Evolutionary conservation across 2,797 vertebrate species (phyloP), one percentile per base, ranked within the genome.

Genomic region (Cirrhinus mrigala): DNA sequence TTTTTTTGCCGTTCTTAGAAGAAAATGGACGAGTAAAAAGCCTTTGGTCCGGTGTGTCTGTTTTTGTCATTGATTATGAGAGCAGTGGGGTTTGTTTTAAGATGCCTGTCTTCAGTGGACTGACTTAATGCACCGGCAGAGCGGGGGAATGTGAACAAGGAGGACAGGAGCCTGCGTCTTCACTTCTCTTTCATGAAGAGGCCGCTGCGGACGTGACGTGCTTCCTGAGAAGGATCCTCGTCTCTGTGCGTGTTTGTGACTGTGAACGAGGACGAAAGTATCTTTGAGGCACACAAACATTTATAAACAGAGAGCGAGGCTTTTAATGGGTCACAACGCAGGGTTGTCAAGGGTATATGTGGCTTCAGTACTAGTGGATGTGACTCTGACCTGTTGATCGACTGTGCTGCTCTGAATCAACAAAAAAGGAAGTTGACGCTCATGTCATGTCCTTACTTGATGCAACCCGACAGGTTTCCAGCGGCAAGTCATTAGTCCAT

Each of bases 21-120:
- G 88, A 88, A 89, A 91, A 90, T 87, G 80, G 78, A 84, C 69
- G 62, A 68, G 78, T 79, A 83, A 88, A 89, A 89, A 87, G 84
- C 70, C 88, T 91, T 90, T 88, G 86, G 90, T 91, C 79, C 58
- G 58, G 54, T 88, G 74, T 86, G 87, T 89, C 52, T 87, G 86
- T 87, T 87, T 87, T 86, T 87, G 78, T 89, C 85, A 91, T 89
- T 90, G 91, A 91, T 91, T 87, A 87, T 90, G 81, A 90, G 76
- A 89, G 88, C 79, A 24, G 68, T 83, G 79, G 88, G 86, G 88
- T 91, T 91, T 88, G 85, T 84, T 90, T 90, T 84, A 73, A 90
- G 78, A 77, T 85, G 68, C 85, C 70, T 54, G 66, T 78, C 88
- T 82, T 88, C 88, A 85, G 89, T 91, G 84, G 79, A 81, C 87